These are phyloP conservation scores for Drosophila quinaria DNA, from an alignment of 2,888 invertebrate species.

Conservation along the genomic window DNA sequence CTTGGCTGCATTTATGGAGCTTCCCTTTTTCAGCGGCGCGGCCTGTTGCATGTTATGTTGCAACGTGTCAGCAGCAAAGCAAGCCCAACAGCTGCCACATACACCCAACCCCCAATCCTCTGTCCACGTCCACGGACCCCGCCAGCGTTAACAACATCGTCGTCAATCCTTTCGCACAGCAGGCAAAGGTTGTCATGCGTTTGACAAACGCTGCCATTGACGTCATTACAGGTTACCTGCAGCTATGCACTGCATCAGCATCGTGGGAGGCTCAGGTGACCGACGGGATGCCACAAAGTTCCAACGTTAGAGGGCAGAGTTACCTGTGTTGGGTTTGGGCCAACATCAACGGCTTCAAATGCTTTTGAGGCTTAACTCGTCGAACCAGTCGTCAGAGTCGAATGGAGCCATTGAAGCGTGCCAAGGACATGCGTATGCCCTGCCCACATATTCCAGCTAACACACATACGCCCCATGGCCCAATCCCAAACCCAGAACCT, in stretches of 20 bases:
- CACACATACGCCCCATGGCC: neutral
- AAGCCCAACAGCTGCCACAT: slow-evolving; percentile 14
- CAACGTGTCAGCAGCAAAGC: slow-evolving; percentile 69
- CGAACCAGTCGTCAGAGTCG: slow-evolving; percentile 28
- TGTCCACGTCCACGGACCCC: neutral
- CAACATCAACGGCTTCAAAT: slow-evolving; percentile 42
- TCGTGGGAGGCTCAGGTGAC: slow-evolving; percentile 17
- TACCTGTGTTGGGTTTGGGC: slow-evolving; percentile 1
- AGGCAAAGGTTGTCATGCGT: slow-evolving; percentile 25
- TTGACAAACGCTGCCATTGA: slow-evolving; percentile 60
- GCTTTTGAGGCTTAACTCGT: slow-evolving; percentile 58
- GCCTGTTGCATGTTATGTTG: slow-evolving; percentile 74
- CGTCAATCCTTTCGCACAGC: slow-evolving; percentile 6
- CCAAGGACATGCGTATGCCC: slow-evolving; percentile 55
- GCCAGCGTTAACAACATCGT: neutral
- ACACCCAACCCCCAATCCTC: neutral
- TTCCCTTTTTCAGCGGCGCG: slow-evolving; percentile 32
- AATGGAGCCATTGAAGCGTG: slow-evolving; percentile 53
- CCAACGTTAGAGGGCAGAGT: neutral
- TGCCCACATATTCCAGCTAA: slow-evolving; percentile 6
- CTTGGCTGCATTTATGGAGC: slow-evolving; percentile 50
- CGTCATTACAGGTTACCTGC: slow-evolving; percentile 56
- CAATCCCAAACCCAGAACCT: neutral
- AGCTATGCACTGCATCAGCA: slow-evolving; percentile 16
- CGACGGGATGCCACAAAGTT: slow-evolving; percentile 4